phyloP scores from a whole-genome alignment of 2,113 vertebrate species.

The Pangasianodon gigas region DNA sequence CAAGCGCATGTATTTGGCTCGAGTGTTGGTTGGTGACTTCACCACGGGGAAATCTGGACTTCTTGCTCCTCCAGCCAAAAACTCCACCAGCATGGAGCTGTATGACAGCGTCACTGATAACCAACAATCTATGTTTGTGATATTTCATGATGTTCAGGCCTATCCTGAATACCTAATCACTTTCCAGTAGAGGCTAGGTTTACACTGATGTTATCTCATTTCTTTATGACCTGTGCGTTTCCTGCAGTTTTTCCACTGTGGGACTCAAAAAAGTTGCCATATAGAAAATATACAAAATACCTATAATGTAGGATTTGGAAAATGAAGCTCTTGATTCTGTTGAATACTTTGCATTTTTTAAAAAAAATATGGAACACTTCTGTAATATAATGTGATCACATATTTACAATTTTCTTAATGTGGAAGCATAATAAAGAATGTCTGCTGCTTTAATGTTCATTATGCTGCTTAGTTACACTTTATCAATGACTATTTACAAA shows the following conservation, averaged over 20 bases:
- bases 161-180: conserved; percentile 85
- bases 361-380: not conserved
- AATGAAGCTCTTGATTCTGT: not conserved
- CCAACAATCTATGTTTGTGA: conserved; percentile 63
- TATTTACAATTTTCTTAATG: not conserved
- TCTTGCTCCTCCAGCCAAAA: conserved; percentile 67
- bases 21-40: conserved; percentile 80
- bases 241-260: not conserved
- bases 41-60: conserved; percentile 49
- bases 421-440: not conserved
- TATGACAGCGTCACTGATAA: conserved; percentile 78
- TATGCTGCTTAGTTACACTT: not conserved
- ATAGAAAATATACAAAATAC: not conserved
- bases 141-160: conserved; percentile 79
- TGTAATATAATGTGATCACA: not conserved
- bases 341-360: no score
- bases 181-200: conserved; percentile 60
- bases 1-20: conserved; percentile 77
- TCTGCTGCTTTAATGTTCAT: not conserved
- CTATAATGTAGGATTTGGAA: not conserved
- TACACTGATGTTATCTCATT: not conserved
- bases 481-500: not conserved
- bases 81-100: conserved; percentile 57
- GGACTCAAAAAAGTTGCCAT: not conserved
- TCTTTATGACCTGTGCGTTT: not conserved